Percentiles rank a stretch among this genome's conserved stretches.
Evolutionary conservation across 2,113 vertebrate species (phyloP).

Genomic region (Lathamus discolor): DNA sequence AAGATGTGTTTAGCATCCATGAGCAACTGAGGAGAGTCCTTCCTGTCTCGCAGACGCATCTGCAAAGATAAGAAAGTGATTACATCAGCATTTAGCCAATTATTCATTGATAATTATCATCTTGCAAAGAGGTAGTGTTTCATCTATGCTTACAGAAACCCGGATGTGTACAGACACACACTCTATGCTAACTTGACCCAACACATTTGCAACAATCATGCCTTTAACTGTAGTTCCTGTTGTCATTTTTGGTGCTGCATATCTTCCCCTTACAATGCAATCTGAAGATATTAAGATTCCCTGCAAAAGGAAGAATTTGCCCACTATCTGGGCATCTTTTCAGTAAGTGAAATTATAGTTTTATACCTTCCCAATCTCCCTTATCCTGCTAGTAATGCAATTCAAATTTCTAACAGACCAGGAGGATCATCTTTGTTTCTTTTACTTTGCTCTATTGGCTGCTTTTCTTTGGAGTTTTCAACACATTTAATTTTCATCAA

Average conservation of each 20-base stretch:
- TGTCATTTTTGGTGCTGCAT: rapidly evolving
- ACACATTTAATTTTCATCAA: not conserved
- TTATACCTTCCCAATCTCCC: not conserved
- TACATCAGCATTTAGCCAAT: not conserved
- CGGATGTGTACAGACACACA: not conserved
- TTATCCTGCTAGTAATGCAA: not conserved
- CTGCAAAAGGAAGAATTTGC: not conserved
- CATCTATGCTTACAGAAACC: not conserved
- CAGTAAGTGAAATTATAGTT: not conserved
- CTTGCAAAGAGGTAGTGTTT: not conserved
- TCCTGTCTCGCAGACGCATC: slow-evolving; percentile 93
- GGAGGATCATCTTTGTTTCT: not conserved
- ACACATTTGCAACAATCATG: not conserved
- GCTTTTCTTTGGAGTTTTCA: not conserved
- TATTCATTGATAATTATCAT: not conserved
- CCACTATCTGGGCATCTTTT: not conserved
- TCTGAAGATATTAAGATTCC: not conserved
- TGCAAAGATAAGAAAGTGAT: slow-evolving; percentile 63
- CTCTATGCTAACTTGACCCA: not conserved
- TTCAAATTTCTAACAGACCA: not conserved
- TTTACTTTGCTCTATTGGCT: not conserved
- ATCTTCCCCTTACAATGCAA: not conserved
- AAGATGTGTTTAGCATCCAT: slow-evolving; percentile 99
- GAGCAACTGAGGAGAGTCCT: slow-evolving; percentile 92
- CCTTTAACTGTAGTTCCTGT: not conserved